These are phyloP conservation scores for Pelodytes ibericus DNA, from an alignment of 2,797 vertebrate species.

Conservation along the genomic window DNA sequence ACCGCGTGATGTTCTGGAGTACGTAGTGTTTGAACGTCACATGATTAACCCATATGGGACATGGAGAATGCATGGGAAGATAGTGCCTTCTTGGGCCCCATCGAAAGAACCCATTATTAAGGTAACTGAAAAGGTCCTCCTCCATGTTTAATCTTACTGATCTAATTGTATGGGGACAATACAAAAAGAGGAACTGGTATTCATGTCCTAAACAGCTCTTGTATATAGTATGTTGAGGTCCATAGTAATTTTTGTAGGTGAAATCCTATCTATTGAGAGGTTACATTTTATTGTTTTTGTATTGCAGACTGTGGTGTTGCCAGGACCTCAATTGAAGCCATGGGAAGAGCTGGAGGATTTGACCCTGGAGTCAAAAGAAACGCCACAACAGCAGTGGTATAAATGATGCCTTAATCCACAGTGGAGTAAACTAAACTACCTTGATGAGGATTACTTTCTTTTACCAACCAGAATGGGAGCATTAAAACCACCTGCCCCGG, in stretches of 20 bases:
- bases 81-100: constrained; percentile 89
- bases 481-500: no score
- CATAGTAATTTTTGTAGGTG: no score
- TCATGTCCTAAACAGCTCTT: no score
- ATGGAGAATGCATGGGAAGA: constrained; percentile 94
- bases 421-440: no score
- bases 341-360: constrained; percentile 74
- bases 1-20: constrained; percentile 89
- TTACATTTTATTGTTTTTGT: no score
- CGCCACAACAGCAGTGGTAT: constrained; percentile 68
- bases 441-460: no score
- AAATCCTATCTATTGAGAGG: no score
- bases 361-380: constrained; percentile 62
- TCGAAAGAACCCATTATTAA: constrained; percentile 87
- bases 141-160: no score
- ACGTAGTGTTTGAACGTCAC: constrained; percentile 89
- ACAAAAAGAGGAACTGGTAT: no score
- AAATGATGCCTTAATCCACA: constrained; percentile 54
- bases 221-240: no score
- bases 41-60: constrained; percentile 83
- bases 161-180: no score
- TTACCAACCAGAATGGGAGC: no score
- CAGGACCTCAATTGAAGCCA: constrained; percentile 77
- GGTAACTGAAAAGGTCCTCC: constrained; percentile 80
- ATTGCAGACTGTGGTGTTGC: constrained; percentile 87